Evolutionary conservation across 2,797 vertebrate species (phyloP).

Genomic region (Hypotaenidia okinawae): DNA sequence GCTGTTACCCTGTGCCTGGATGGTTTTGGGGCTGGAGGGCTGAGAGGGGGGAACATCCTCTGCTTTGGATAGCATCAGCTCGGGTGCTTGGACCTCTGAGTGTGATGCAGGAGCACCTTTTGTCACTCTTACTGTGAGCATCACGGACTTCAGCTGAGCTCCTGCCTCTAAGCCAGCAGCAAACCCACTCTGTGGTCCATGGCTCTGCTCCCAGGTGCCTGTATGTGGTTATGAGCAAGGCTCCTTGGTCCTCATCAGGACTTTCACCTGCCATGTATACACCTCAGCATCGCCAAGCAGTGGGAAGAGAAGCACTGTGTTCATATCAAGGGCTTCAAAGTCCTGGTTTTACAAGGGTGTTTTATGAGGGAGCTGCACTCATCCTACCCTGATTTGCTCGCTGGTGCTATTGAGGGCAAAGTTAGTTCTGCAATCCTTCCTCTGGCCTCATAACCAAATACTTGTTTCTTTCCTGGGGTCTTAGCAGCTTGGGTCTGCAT

Average conservation of each 20-base stretch:
- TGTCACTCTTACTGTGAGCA: not conserved
- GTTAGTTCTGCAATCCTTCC: not conserved
- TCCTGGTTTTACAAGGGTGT: not conserved
- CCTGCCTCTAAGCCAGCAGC: not conserved
- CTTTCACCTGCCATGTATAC: not conserved
- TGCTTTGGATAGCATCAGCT: not conserved
- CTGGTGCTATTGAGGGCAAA: not conserved
- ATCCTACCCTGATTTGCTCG: not conserved
- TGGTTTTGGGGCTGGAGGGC: not conserved
- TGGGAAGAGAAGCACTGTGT: not conserved
- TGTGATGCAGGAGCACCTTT: not conserved
- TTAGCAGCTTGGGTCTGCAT: not conserved
- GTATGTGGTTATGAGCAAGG: fast-evolving
- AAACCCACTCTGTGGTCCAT: not conserved
- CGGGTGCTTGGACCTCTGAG: not conserved
- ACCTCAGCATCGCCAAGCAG: not conserved
- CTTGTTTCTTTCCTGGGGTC: not conserved
- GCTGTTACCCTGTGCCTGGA: not conserved
- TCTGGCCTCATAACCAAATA: not conserved
- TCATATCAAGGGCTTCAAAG: not conserved
- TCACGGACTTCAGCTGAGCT: not conserved
- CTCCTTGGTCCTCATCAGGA: not conserved
- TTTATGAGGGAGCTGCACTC: not conserved
- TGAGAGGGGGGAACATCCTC: not conserved
- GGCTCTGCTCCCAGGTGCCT: fast-evolving